phyloP scores from a whole-genome alignment of 2,888 invertebrate species.

The Erebia aethiops region DNA sequence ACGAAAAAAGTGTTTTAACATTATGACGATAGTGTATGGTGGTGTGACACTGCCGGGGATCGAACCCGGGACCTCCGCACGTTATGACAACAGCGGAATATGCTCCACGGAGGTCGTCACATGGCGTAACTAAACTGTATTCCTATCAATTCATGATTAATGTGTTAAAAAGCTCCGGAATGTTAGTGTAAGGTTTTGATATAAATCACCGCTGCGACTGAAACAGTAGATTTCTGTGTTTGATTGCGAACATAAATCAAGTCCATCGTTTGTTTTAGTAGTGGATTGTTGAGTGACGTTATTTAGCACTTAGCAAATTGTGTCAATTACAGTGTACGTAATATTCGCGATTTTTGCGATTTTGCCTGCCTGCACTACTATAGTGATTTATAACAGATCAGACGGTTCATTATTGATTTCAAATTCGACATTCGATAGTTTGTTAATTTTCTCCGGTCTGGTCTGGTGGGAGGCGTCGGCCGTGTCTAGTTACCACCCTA shows the following conservation, averaged over 20 bases:
- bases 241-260: constrained; percentile 45
- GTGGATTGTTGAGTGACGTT: constrained; percentile 27
- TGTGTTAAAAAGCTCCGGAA: constrained; percentile 26
- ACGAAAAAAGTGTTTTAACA: too few species aligned
- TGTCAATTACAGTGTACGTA: constrained; percentile 8
- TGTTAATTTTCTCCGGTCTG: too few species aligned
- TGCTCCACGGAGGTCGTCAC: too few species aligned
- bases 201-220: constrained; percentile 38
- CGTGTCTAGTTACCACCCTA: too few species aligned
- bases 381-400: too few species aligned
- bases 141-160: constrained; percentile 30
- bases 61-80: too few species aligned
- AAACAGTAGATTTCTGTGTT: constrained; percentile 41
- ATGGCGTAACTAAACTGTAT: constrained; percentile 24
- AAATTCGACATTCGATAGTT: background rate
- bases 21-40: too few species aligned
- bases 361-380: too few species aligned
- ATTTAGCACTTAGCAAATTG: constrained; percentile 17
- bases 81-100: too few species aligned
- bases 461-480: background rate
- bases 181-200: constrained; percentile 33
- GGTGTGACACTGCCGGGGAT: too few species aligned
- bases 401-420: background rate
- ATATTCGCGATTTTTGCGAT: background rate
- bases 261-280: constrained; percentile 40